phyloP scores from a whole-genome alignment of 2,113 vertebrate genomes.

The Xerus inauris region DNA sequence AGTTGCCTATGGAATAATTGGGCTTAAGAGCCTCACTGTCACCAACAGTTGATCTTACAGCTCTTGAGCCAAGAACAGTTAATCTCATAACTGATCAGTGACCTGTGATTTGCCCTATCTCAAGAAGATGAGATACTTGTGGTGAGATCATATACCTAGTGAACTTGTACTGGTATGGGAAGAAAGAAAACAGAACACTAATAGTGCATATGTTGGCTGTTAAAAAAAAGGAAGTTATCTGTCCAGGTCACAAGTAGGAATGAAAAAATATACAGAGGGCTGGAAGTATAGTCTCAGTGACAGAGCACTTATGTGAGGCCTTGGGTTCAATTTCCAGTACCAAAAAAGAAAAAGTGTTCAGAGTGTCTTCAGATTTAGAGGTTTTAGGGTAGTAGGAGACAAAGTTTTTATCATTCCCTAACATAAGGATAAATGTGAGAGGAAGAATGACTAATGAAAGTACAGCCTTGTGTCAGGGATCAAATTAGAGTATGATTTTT shows the following conservation, averaged over 20 bases:
- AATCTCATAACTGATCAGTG: background rate
- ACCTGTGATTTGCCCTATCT: background rate
- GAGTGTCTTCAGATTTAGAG: background rate
- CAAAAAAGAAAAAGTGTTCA: background rate
- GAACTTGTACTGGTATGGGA: background rate
- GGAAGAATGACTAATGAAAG: background rate
- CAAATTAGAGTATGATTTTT: constrained; percentile 13
- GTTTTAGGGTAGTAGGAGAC: background rate
- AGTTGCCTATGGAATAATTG: background rate
- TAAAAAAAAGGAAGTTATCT: background rate
- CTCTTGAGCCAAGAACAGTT: background rate
- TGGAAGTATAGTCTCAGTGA: background rate
- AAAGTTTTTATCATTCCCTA: background rate
- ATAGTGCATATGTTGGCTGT: background rate
- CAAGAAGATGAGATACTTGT: background rate
- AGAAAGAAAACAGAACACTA: background rate
- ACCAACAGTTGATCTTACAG: background rate
- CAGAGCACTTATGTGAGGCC: background rate
- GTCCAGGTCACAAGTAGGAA: background rate
- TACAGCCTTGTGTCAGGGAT: background rate
- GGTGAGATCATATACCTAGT: background rate
- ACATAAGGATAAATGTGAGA: background rate
- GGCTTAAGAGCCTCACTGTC: background rate
- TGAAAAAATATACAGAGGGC: background rate
- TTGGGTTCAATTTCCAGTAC: background rate